Conservation (phyloP, 2,113 vertebrate species). For the Cynoglossus semilaevis region DNA sequence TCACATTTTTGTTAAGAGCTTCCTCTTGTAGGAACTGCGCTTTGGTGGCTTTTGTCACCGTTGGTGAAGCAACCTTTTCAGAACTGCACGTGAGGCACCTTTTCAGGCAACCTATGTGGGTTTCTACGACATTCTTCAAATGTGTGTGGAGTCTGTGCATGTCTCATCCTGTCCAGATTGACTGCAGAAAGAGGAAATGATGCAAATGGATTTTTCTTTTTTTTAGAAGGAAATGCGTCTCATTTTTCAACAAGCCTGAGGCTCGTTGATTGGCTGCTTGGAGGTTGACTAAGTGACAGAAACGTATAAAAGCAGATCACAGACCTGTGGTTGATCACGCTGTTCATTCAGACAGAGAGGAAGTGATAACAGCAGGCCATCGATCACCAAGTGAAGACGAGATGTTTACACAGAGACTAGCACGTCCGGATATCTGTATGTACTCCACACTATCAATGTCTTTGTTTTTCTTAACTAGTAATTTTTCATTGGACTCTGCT, state of each 20-base stretch:
- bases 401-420: conserved; percentile 48
- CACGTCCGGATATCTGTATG: conserved; percentile 38
- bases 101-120: not conserved
- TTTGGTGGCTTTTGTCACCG: not conserved
- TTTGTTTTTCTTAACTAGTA: not conserved
- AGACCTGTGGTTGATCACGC: not conserved
- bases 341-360: not conserved
- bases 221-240: conserved; percentile 29
- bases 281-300: not conserved
- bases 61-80: conserved; percentile 13
- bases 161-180: conserved; percentile 31
- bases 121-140: no score
- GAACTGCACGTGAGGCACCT: not conserved
- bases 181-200: conserved; percentile 39
- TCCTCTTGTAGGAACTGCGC: not conserved
- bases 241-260: not conserved
- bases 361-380: not conserved
- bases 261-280: conserved; percentile 43
- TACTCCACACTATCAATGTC: no score
- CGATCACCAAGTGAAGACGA: conserved; percentile 1
- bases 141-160: conserved; percentile 36
- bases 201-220: conserved; percentile 7
- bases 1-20: no score
- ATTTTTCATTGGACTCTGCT: no score
- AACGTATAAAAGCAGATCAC: conserved; percentile 38